Conservation (phyloP, 2,888 invertebrate genomes). For the Amiota mariae region DNA sequence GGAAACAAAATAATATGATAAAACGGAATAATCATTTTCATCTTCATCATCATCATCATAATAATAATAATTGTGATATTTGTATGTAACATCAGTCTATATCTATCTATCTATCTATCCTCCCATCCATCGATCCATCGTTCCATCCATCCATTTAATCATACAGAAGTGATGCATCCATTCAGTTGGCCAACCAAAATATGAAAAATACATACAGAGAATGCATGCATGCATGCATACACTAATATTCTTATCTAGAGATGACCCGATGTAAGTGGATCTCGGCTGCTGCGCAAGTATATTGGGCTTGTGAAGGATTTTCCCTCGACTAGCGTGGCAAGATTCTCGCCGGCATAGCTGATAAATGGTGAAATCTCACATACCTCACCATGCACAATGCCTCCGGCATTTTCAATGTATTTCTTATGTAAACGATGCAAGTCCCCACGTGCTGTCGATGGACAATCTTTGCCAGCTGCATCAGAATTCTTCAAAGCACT, state of each 20-base stretch:
- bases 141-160: no score
- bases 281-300: conserved; percentile 75
- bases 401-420: conserved; percentile 88
- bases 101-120: background rate
- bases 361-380: conserved; percentile 94
- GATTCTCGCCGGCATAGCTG: conserved; percentile 92
- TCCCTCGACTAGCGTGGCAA: conserved; percentile 79
- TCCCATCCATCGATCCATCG: background rate
- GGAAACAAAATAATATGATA: background rate
- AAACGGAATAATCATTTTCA: background rate
- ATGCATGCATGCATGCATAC: background rate
- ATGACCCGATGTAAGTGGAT: conserved; percentile 67
- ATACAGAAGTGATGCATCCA: no score
- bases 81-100: conserved; percentile 23
- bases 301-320: conserved; percentile 81
- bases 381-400: conserved; percentile 79
- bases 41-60: no score
- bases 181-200: no score
- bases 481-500: conserved; percentile 97
- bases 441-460: conserved; percentile 87
- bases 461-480: conserved; percentile 89
- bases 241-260: conserved; percentile 52
- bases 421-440: conserved; percentile 84
- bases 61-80: background rate
- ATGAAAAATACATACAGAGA: background rate